phyloP scores from a whole-genome alignment of 2,113 vertebrate genomes.

The Pao palembangensis region DNA sequence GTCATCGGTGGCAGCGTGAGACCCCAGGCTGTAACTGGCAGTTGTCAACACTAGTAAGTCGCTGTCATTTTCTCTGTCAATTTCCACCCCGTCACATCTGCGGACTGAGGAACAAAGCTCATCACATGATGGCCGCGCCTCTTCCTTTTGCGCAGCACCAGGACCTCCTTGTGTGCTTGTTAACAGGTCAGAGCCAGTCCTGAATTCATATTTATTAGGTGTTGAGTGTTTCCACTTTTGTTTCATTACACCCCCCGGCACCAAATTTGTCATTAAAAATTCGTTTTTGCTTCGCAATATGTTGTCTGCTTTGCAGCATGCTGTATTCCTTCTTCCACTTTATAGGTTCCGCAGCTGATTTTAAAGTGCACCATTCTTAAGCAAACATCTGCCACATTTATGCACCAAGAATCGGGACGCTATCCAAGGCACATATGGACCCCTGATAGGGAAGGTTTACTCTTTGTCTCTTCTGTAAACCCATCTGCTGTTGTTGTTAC shows the following conservation, averaged over 20 bases:
- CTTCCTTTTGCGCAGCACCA: slow-evolving; percentile 18
- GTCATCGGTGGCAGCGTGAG: slow-evolving; percentile 63
- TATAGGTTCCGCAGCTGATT: slow-evolving; percentile 50
- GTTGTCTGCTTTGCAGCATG: slow-evolving; percentile 31
- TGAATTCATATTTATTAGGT: slow-evolving; percentile 1
- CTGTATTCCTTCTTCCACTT: slow-evolving; percentile 38
- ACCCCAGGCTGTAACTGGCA: slow-evolving; percentile 56
- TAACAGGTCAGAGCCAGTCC: slow-evolving; percentile 21
- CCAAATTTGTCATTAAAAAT: slow-evolving; percentile 11
- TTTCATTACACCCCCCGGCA: neutral
- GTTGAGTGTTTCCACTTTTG: neutral
- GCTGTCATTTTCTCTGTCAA: slow-evolving; percentile 61
- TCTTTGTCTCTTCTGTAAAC: slow-evolving; percentile 65
- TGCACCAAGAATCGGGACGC: slow-evolving; percentile 57
- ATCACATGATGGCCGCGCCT: slow-evolving; percentile 8
- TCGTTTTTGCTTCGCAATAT: slow-evolving; percentile 30
- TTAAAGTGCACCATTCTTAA: slow-evolving; percentile 59
- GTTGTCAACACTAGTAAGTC: slow-evolving; percentile 63
- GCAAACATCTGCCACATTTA: slow-evolving; percentile 68
- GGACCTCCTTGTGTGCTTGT: slow-evolving; percentile 19
- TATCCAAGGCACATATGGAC: slow-evolving; percentile 67
- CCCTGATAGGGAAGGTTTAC: slow-evolving; percentile 65
- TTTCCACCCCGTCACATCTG: slow-evolving; percentile 29
- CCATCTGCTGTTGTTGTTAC: slow-evolving; percentile 66
- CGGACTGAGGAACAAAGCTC: slow-evolving; percentile 26